Conservation (phyloP, 2,888 invertebrate genomes). For the Philaethria dido region DNA sequence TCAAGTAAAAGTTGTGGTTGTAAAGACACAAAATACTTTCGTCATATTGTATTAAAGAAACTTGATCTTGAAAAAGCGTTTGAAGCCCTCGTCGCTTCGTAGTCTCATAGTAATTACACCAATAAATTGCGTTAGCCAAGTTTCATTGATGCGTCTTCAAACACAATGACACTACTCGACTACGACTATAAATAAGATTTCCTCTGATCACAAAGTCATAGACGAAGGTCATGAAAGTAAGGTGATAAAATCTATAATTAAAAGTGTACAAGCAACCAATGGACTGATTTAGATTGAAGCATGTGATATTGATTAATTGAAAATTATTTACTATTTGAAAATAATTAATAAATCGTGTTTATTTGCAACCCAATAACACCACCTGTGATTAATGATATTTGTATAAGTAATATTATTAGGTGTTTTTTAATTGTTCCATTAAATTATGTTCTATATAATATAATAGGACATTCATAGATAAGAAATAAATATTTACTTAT, state of each 20-base stretch:
- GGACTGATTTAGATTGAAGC: background rate
- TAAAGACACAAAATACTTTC: background rate
- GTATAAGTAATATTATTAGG: background rate
- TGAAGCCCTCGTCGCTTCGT: background rate
- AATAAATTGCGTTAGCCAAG: constrained; percentile 29
- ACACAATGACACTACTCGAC: constrained; percentile 34
- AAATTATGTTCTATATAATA: too few species aligned
- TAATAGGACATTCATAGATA: too few species aligned
- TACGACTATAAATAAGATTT: constrained; percentile 37
- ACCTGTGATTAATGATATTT: background rate
- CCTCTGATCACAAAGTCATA: constrained; percentile 57
- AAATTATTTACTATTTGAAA: constrained; percentile 1
- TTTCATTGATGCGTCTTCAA: constrained; percentile 39
- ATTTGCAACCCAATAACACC: background rate
- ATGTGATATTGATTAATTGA: background rate
- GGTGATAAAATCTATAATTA: constrained; percentile 53
- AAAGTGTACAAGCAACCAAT: constrained; percentile 35
- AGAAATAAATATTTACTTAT: too few species aligned
- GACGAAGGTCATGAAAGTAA: constrained; percentile 62
- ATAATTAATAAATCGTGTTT: background rate
- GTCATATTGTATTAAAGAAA: background rate
- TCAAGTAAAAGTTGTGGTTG: constrained; percentile 15
- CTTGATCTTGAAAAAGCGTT: background rate
- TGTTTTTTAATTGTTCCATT: background rate
- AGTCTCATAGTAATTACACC: constrained; percentile 16